Percentiles rank a stretch among this genome's conserved stretches.
Evolutionary conservation across 2,797 vertebrate genomes (phyloP).

Genomic region (Borostomias antarcticus): DNA sequence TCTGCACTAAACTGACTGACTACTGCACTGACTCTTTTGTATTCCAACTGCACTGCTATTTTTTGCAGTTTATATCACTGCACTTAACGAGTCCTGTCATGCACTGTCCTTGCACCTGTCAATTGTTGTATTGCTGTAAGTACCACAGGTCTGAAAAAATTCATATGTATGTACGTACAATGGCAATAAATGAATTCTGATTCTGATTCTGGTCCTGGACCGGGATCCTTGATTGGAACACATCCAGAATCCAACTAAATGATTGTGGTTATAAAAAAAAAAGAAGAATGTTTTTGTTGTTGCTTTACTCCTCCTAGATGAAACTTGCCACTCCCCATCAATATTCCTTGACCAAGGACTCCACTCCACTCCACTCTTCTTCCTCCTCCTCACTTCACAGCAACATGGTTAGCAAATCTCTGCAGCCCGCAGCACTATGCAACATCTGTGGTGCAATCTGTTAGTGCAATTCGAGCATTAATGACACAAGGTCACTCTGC

Average conservation of each 20-base stretch:
- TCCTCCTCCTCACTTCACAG: conserved; percentile 39
- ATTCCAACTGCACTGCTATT: too few relatives aligned
- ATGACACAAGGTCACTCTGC: conserved; percentile 53
- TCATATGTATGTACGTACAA: too few relatives aligned
- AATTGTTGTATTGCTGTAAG: too few relatives aligned
- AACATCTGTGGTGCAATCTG: conserved; percentile 65
- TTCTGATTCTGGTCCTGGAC: too few relatives aligned
- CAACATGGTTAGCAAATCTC: conserved; percentile 32
- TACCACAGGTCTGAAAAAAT: too few relatives aligned
- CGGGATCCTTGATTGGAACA: conserved; percentile 7
- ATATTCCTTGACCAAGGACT: conserved; percentile 32
- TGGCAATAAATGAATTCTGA: too few relatives aligned
- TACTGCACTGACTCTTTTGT: too few relatives aligned
- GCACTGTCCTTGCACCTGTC: too few relatives aligned
- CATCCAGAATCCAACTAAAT: conserved; percentile 15
- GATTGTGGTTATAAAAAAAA: conserved; percentile 4
- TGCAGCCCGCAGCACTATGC: conserved; percentile 28
- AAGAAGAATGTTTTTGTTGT: neutral
- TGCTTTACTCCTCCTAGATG: conserved; percentile 24
- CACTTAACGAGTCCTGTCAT: too few relatives aligned
- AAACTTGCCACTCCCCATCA: conserved; percentile 25
- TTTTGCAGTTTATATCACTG: too few relatives aligned
- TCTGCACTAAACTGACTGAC: too few relatives aligned
- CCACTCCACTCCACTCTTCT: conserved; percentile 31
- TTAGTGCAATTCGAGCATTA: conserved; percentile 34